Evolutionary conservation across 1,140 invertebrate genomes (phyloP).

Genomic region (Babylonia areolata): DNA sequence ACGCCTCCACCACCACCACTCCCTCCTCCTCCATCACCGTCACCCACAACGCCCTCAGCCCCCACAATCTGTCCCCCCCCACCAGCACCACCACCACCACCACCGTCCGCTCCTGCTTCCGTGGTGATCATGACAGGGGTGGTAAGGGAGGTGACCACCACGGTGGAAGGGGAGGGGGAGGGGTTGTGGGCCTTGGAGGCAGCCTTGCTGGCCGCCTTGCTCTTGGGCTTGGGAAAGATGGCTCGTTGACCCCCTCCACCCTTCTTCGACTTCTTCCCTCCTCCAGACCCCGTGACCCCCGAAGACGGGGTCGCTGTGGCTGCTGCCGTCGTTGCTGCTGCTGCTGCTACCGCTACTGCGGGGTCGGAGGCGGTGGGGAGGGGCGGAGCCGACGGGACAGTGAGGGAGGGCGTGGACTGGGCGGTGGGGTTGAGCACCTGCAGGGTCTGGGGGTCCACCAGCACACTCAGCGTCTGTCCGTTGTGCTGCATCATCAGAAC

Average conservation of each 20-base stretch:
- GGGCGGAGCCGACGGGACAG: background rate
- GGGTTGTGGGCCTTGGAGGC: background rate
- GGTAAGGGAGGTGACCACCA: slow-evolving; percentile 17
- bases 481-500: slow-evolving; percentile 60
- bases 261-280: slow-evolving; percentile 45
- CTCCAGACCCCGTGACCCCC: background rate
- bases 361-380: too few relatives aligned
- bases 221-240: slow-evolving; percentile 60
- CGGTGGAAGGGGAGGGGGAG: background rate
- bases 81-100: too few relatives aligned
- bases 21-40: background rate
- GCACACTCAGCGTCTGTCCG: slow-evolving; percentile 64
- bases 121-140: slow-evolving; percentile 21
- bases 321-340: too few relatives aligned
- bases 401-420: slow-evolving; percentile 1
- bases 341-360: too few relatives aligned
- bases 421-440: slow-evolving; percentile 60
- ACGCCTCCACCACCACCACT: slow-evolving; percentile 15
- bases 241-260: slow-evolving; percentile 50
- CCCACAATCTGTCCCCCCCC: too few relatives aligned
- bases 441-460: slow-evolving; percentile 66
- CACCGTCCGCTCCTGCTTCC: too few relatives aligned
- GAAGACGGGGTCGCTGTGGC: too few relatives aligned
- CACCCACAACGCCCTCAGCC: background rate
- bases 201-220: slow-evolving; percentile 35